Evolutionary conservation across 2,797 vertebrate genomes (phyloP).

Genomic region (Holocentrus rufus): DNA sequence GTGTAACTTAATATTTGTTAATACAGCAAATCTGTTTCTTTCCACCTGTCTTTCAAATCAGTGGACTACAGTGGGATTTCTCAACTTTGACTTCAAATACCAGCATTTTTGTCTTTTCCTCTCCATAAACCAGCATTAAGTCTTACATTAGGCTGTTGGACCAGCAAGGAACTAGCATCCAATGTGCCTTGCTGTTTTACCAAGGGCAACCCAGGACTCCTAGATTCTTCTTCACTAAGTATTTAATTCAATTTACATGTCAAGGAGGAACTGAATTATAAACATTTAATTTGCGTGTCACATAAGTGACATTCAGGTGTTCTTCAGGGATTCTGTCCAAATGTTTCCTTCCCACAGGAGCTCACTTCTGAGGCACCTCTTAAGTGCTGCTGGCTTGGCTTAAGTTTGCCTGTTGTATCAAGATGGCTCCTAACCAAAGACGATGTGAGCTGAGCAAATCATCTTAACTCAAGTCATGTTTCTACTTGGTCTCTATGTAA

Average conservation of each 20-base stretch:
- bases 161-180: constrained; percentile 12
- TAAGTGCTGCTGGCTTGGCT: constrained; percentile 47
- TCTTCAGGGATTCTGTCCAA: constrained; percentile 73
- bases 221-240: neutral
- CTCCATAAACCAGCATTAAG: constrained; percentile 50
- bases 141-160: constrained; percentile 29
- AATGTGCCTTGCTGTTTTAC: constrained; percentile 14
- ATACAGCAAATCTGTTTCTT: constrained; percentile 24
- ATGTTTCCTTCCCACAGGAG: constrained; percentile 10
- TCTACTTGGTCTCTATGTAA: constrained; percentile 30
- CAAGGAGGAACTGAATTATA: constrained; percentile 13
- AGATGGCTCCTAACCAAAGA: constrained; percentile 72
- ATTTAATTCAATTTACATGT: neutral
- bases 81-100: constrained; percentile 40
- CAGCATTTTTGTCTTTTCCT: constrained; percentile 68
- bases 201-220: constrained; percentile 46
- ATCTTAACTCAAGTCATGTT: neutral
- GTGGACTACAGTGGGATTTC: constrained; percentile 36
- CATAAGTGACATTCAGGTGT: constrained; percentile 48
- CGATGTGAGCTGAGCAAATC: constrained; percentile 43
- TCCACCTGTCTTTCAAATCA: constrained; percentile 32
- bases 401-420: constrained; percentile 8
- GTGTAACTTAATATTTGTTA: constrained; percentile 32
- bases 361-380: constrained; percentile 40
- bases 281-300: constrained; percentile 39